phyloP scores from a whole-genome alignment of 2,797 vertebrate genomes.

The Cetoscarus ocellatus region DNA sequence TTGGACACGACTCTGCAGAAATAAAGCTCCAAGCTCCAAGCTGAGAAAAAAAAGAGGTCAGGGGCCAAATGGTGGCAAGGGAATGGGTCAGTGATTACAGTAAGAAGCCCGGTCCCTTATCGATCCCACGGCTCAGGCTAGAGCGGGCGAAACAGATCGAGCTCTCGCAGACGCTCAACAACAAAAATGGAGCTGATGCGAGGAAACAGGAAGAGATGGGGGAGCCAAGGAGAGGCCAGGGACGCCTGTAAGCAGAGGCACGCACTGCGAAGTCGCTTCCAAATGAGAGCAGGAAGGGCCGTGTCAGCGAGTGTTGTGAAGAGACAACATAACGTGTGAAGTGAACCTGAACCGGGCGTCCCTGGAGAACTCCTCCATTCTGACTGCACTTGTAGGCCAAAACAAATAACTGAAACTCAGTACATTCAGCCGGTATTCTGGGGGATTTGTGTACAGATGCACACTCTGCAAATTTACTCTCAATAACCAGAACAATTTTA shows the following conservation, averaged over 20 bases:
- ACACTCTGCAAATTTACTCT: not conserved
- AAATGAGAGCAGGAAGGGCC: conserved; percentile 66
- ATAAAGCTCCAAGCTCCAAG: conserved; percentile 67
- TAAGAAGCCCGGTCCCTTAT: conserved; percentile 80
- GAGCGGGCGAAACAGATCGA: conserved; percentile 50
- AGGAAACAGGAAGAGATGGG: conserved; percentile 70
- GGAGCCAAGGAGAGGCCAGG: conserved; percentile 82
- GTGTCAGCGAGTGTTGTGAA: conserved; percentile 61
- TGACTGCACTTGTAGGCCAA: conserved; percentile 20
- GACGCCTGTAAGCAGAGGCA: conserved; percentile 62
- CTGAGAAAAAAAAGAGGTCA: conserved; percentile 71
- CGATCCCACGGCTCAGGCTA: conserved; percentile 72
- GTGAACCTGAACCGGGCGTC: conserved; percentile 60
- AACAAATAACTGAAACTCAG: not conserved
- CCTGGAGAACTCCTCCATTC: conserved; percentile 43
- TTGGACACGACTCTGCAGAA: conserved; percentile 66
- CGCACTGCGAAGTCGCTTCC: conserved; percentile 57
- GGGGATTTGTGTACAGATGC: conserved; percentile 11
- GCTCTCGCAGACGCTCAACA: conserved; percentile 59
- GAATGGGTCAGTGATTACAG: conserved; percentile 87
- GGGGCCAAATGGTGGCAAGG: conserved; percentile 80
- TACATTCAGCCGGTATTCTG: conserved; percentile 14
- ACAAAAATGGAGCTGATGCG: conserved; percentile 78
- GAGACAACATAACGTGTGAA: conserved; percentile 58
- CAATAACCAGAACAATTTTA: conserved; percentile 23